These are phyloP conservation scores for Ariopsis seemanni DNA, from an alignment of 2,113 vertebrate genomes.

Conservation along the genomic window DNA sequence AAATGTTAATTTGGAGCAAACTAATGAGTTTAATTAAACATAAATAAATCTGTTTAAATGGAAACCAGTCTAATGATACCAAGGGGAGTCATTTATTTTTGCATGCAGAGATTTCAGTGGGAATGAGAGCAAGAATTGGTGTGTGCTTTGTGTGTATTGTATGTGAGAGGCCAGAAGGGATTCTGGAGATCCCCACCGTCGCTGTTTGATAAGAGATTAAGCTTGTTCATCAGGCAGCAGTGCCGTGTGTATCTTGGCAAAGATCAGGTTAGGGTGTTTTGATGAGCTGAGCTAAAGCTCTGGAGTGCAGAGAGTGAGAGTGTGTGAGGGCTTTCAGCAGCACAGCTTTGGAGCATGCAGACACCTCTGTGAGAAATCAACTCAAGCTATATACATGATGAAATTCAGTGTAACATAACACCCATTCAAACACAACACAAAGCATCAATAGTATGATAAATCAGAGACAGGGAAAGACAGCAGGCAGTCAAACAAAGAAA, in stretches of 20 bases:
- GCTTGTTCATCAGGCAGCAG: conserved; percentile 12
- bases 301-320: background rate
- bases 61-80: conserved; percentile 9
- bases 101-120: background rate
- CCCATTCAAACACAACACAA: background rate
- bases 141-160: conserved; percentile 15
- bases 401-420: conserved; percentile 28
- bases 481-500: background rate
- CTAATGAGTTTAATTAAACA: conserved; percentile 26
- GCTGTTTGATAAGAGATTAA: conserved; percentile 22
- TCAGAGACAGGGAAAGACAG: background rate
- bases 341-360: background rate
- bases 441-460: background rate
- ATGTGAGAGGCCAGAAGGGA: background rate
- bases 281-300: conserved; percentile 10
- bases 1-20: conserved; percentile 16
- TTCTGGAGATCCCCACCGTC: background rate
- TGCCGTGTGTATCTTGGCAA: background rate
- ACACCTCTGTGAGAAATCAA: background rate
- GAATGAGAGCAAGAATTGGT: conserved; percentile 1
- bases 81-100: conserved; percentile 14
- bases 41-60: conserved; percentile 25
- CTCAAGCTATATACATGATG: conserved; percentile 27
- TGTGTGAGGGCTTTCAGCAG: background rate
- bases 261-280: background rate